Base-by-base conservation (phyloP, 2,797 vertebrate genomes). In the Cygnus olor region DNA sequence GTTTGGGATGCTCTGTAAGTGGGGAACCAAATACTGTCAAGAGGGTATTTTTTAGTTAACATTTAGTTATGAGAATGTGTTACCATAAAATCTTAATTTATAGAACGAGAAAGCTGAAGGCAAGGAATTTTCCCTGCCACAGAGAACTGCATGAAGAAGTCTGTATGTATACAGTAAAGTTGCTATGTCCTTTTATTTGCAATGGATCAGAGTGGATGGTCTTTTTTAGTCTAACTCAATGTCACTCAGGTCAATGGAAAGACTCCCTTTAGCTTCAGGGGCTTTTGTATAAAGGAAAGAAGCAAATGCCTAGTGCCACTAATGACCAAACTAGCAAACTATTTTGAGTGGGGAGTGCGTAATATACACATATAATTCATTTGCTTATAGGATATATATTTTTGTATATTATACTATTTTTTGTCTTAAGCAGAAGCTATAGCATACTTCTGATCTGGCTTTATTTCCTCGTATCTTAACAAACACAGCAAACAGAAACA, bases 401-500 rank as follows among this genome's bases (percentile, higher is more conserved):
- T 76, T 40, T 76, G 64, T 56, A 25, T 44, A 51, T 53, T 13
- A 45, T 10, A 19, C 5, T 2, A 4, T 88, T 88, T 79, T 58
- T 71, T 58, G 47, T 54, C 47, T n/a, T 65, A 90, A 91, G 82
- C 42, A 94, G 91, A 90, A 91, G 90, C 21, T 54, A 70, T 51
- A 72, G 44, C 83, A 80, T 81, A 58, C 18, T 3, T 83, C 1
- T 1, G 21, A 81, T 73, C 57, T 90, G 60, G 81, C 28, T 21
- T 95, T 95, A 96, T 95, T 95, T 94, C 49, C 25, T 93, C 28
- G 13, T 78, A 53, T 53, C 78, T 92, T 90, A 89, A 93, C 36
- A 94, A 81, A 91, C 25, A 36, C 9, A 72, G 87, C 40, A 85
- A 94, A 91, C 36, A 51, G 74, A 93, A 94, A 94, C 74, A 34